These are phyloP conservation scores for Tortrix viridana DNA, from an alignment of 2,888 invertebrate genomes.

Conservation along the genomic window DNA sequence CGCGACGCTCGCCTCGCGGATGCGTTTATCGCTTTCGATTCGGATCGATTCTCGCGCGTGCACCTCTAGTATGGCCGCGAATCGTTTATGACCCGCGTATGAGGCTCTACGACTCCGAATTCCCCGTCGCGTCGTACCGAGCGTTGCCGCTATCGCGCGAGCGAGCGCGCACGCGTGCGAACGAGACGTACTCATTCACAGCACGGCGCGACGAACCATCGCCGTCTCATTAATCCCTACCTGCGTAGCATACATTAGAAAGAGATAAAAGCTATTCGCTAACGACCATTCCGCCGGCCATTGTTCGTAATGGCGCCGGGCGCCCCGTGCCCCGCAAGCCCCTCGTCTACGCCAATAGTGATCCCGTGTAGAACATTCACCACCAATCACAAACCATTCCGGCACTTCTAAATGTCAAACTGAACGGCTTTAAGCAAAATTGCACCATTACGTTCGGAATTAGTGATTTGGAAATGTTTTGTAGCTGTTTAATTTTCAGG, in stretches of 20 bases:
- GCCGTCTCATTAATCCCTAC: slow-evolving; percentile 84
- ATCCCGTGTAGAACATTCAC: slow-evolving; percentile 83
- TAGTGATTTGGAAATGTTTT: slow-evolving; percentile 43
- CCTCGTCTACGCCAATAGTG: slow-evolving; percentile 81
- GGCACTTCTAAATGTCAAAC: slow-evolving; percentile 83
- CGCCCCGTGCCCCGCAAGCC: slow-evolving; percentile 71
- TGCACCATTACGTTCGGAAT: slow-evolving; percentile 60
- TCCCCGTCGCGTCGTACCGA: slow-evolving; percentile 87
- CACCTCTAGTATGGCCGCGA: slow-evolving; percentile 88
- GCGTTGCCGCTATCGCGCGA: slow-evolving; percentile 82
- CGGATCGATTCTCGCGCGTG: slow-evolving; percentile 85
- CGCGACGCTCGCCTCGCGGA: slow-evolving; percentile 83
- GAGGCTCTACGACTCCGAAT: slow-evolving; percentile 93
- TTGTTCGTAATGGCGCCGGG: slow-evolving; percentile 82
- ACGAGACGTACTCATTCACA: slow-evolving; percentile 60
- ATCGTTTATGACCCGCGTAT: slow-evolving; percentile 94
- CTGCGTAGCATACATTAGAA: slow-evolving; percentile 83
- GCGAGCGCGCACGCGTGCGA: slow-evolving; percentile 76
- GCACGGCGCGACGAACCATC: slow-evolving; percentile 74
- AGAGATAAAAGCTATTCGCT: slow-evolving; percentile 85
- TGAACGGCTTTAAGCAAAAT: slow-evolving; percentile 74
- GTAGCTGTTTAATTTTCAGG: slow-evolving; percentile 33
- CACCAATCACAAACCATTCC: slow-evolving; percentile 84
- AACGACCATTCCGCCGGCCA: slow-evolving; percentile 81
- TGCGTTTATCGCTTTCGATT: slow-evolving; percentile 83